phyloP scores from a whole-genome alignment of 2,113 vertebrate genomes.

The Solea solea region DNA sequence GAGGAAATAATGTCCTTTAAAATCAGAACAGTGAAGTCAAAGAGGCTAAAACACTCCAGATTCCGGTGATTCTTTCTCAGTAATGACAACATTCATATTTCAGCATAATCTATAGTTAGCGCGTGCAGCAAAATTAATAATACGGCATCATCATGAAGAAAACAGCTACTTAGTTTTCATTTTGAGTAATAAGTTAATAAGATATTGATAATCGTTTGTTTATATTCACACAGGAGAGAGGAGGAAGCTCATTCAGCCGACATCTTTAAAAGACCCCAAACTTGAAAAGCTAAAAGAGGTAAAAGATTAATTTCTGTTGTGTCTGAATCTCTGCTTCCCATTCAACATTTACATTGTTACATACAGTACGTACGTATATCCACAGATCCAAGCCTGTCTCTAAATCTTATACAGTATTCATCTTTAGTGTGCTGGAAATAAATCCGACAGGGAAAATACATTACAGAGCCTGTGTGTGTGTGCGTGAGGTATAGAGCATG shows the following conservation, averaged over 20 bases:
- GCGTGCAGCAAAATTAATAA: no score
- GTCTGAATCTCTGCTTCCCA: slow-evolving; percentile 1
- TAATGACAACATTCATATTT: no score
- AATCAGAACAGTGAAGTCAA: neutral
- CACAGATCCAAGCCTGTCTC: neutral
- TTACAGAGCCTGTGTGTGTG: slow-evolving; percentile 17
- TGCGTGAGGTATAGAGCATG: slow-evolving; percentile 25
- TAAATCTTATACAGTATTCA: neutral
- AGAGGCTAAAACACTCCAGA: neutral
- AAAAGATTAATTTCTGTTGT: slow-evolving; percentile 11
- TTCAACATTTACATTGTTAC: slow-evolving; percentile 14
- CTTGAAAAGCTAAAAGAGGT: slow-evolving; percentile 87
- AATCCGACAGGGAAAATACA: slow-evolving; percentile 44
- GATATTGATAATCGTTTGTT: neutral
- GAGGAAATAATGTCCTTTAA: no score
- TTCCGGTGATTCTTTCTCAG: no score
- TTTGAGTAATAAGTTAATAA: neutral
- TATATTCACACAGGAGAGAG: slow-evolving; percentile 78
- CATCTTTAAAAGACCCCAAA: slow-evolving; percentile 80
- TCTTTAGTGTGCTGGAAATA: slow-evolving; percentile 11
- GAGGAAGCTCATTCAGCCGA: slow-evolving; percentile 83
- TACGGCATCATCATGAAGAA: no score
- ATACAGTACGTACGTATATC: neutral
- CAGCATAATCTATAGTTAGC: no score
- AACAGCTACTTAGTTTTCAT: no score